Base-by-base conservation (phyloP, 2,113 vertebrate species). In the Puntigrus tetrazona region DNA sequence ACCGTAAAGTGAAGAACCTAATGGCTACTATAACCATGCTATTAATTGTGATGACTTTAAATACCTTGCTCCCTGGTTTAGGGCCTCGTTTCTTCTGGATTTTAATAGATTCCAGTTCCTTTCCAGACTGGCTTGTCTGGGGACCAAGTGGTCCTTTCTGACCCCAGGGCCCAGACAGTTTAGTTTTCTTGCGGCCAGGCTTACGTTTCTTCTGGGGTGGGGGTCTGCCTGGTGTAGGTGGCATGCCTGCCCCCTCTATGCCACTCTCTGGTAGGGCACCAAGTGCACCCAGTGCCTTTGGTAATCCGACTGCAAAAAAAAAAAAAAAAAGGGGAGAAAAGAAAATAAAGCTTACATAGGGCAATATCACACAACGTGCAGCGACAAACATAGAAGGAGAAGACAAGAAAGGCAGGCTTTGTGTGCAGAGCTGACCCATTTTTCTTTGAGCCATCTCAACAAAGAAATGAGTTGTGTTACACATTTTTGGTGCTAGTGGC, bases 31-130 rank as follows among this genome's bases (percentile, higher is more conserved):
- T n/a, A n/a, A n/a, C 47, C 47, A 50, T 50, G 20, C 52, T 55
- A 55, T 55, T 55, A 20, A 55, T 25, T 14, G 38, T 43, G 11
- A 72, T 43, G 5, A 43, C 70, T 43, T 5, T 50, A 69, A 45
- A 47, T 16, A 99, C 98, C 98, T 96, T 99, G 91, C 95, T 98
- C 91, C 97, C 98, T 78, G 98, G 97, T 92, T 99, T 99, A 84
- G 98, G 98, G 67, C 98, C 98, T 89, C 98, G 95, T 92, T 99
- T 99, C 93, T 97, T 98, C 90, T 97, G 97, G 89, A 97, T 96
- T 94, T 98, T 98, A 92, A 98, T 92, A 83, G 97, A 93, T 91
- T 96, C 97, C 91, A 95, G 91, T 89, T 92, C 91, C 90, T 97
- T 98, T 88, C 92, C 84, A 84, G 91, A 88, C 57, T 86, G 84